A percentile compares a stretch with the other conserved stretches of the same genome.
These are phyloP conservation scores for Luperina testacea DNA, from an alignment of 2,888 invertebrate species.

Conservation along the genomic window DNA sequence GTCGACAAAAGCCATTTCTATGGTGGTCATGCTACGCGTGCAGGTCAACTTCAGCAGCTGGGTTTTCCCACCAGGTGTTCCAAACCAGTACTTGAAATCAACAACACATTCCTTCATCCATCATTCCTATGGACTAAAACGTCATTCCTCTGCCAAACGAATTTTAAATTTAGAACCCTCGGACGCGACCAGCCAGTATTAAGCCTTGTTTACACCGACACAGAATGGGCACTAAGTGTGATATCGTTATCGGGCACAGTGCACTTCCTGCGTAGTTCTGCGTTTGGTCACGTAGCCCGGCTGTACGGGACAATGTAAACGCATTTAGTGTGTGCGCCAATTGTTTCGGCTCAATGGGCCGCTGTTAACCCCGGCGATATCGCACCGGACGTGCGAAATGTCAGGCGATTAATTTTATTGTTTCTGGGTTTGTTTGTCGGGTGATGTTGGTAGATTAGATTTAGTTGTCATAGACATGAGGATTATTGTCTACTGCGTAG, in stretches of 20 bases:
- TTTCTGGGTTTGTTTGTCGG: conserved; percentile 62
- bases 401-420: conserved; percentile 71
- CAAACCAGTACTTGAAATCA: conserved; percentile 6
- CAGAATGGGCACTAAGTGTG: conserved; percentile 64
- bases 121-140: conserved; percentile 5
- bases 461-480: conserved; percentile 34
- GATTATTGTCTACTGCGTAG: conserved; percentile 25
- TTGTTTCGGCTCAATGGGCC: conserved; percentile 69
- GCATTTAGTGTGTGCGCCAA: conserved; percentile 59
- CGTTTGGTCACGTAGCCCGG: conserved; percentile 74
- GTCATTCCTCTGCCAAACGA: conserved; percentile 21
- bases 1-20: too few species aligned
- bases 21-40: background rate
- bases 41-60: background rate
- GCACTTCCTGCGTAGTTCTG: conserved; percentile 74
- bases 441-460: conserved; percentile 51
- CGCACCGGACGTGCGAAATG: conserved; percentile 72
- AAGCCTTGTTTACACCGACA: conserved; percentile 64
- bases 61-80: background rate
- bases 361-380: conserved; percentile 68
- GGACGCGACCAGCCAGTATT: conserved; percentile 35
- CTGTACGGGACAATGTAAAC: conserved; percentile 73
- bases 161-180: conserved; percentile 53
- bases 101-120: conserved; percentile 7
- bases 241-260: conserved; percentile 75